Evolutionary conservation across 2,113 vertebrate species (phyloP).

Genomic region (Megalops atlanticus): DNA sequence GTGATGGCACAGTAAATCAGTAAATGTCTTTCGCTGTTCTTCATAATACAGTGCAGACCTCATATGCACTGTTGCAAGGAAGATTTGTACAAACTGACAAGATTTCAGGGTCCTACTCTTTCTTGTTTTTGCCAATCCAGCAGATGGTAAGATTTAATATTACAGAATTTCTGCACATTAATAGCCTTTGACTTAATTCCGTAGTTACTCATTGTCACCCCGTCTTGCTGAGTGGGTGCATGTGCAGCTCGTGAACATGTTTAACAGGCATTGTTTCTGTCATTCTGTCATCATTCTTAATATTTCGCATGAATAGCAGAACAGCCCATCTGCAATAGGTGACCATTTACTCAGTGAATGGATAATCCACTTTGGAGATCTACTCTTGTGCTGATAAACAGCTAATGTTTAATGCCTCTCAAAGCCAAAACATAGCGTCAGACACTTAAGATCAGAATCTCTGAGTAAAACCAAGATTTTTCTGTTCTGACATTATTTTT

Average conservation of each 20-base stretch:
- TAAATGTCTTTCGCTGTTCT: no score
- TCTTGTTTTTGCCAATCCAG: not conserved
- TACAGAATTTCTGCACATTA: not conserved
- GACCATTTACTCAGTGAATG: not conserved
- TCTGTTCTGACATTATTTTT: not conserved
- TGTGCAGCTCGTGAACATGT: not conserved
- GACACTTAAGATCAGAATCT: not conserved
- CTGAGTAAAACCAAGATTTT: not conserved
- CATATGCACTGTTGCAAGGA: not conserved
- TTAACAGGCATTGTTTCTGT: not conserved
- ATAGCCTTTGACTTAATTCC: not conserved
- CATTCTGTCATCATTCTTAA: not conserved
- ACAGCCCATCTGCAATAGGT: not conserved
- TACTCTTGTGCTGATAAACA: not conserved
- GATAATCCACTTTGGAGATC: not conserved
- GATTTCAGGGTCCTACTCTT: not conserved
- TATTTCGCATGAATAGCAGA: not conserved
- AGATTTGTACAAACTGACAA: not conserved
- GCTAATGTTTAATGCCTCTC: not conserved
- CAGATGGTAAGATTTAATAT: not conserved
- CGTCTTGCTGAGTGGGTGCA: no score
- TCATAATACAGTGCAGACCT: not conserved
- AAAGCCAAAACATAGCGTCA: not conserved
- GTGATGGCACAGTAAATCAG: no score
- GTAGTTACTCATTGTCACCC: not conserved